These are phyloP conservation scores for Leucoraja ocellata DNA, from an alignment of 2,797 vertebrate genomes.

Conservation along the genomic window DNA sequence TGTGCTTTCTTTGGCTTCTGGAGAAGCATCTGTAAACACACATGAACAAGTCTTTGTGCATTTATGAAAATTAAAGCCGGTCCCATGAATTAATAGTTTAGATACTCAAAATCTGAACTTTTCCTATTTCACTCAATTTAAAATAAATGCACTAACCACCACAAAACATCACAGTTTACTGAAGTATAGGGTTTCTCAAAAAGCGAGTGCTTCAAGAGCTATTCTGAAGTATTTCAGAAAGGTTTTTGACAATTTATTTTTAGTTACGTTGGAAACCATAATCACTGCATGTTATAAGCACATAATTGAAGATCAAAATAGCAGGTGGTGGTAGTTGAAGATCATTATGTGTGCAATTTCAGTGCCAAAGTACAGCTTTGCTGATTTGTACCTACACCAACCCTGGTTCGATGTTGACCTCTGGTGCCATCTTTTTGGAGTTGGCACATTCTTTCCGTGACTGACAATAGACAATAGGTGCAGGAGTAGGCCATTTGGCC, in stretches of 20 bases:
- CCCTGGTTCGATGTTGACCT: too few relatives aligned
- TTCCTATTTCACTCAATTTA: neutral
- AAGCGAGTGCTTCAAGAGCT: neutral
- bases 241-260: neutral
- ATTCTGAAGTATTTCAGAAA: neutral
- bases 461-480: too few relatives aligned
- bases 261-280: neutral
- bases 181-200: neutral
- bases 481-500: too few relatives aligned
- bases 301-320: neutral
- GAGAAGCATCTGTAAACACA: conserved; percentile 46
- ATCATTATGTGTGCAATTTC: neutral
- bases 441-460: too few relatives aligned
- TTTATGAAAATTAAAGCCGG: neutral
- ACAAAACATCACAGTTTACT: neutral
- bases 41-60: neutral
- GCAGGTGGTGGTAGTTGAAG: neutral
- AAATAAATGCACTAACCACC: neutral
- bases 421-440: too few relatives aligned
- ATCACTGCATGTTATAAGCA: neutral
- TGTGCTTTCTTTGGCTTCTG: conserved; percentile 49
- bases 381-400: too few relatives aligned
- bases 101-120: neutral
- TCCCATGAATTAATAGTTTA: neutral
- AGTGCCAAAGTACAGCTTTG: neutral